Conservation (phyloP, 2,113 vertebrate species). For the Petromus typicus region DNA sequence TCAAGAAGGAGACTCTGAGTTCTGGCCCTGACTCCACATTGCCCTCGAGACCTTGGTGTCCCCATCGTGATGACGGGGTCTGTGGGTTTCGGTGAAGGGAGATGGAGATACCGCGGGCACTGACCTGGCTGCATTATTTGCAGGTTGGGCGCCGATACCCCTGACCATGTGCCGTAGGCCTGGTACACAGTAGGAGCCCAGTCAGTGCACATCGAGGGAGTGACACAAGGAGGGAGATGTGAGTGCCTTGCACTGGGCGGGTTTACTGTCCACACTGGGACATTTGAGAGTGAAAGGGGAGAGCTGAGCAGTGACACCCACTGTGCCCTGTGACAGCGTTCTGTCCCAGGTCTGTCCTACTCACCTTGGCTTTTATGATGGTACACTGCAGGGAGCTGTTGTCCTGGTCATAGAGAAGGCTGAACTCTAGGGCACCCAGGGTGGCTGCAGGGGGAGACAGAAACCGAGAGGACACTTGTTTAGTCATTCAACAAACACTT, state of each 20-base stretch:
- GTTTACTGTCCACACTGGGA: not conserved
- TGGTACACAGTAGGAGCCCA: not conserved
- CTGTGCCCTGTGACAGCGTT: too few species aligned
- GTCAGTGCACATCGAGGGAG: not conserved
- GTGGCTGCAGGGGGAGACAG: conserved; percentile 88
- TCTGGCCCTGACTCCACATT: not conserved
- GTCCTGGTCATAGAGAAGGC: conserved; percentile 94
- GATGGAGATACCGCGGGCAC: not conserved
- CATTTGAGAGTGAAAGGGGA: not conserved
- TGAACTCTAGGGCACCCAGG: conserved; percentile 96
- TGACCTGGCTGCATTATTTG: not conserved
- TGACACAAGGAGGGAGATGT: too few species aligned
- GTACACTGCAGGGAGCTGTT: conserved; percentile 95
- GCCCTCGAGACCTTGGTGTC: not conserved
- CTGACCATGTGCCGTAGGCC: rapidly evolving
- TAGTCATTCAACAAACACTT: conserved; percentile 35
- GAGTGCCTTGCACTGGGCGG: not conserved
- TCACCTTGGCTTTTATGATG: conserved; percentile 96
- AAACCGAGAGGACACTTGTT: not conserved
- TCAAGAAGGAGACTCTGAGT: not conserved
- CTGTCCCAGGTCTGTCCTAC: not conserved
- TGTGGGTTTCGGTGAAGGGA: not conserved
- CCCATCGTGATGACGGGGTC: not conserved
- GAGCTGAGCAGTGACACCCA: not conserved
- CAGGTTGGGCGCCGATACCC: rapidly evolving